Conservation (phyloP, 2,888 invertebrate genomes). For the Erebia ligea region DNA sequence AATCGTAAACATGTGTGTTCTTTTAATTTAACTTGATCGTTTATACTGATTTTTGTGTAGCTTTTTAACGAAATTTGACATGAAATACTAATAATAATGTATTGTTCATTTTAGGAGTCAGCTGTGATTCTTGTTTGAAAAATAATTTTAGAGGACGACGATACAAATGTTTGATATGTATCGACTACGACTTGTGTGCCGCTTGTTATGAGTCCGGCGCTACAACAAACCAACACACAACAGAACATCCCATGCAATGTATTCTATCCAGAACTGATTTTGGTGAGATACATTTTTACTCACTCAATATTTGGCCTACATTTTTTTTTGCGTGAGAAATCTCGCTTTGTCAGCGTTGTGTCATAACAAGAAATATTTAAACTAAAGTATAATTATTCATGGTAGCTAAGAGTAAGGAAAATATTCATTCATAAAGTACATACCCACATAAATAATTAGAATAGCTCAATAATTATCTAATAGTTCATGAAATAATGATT, state of each 20-base stretch:
- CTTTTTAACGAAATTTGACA: conserved; percentile 38
- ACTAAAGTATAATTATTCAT: no score
- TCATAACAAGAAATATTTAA: conserved; percentile 19
- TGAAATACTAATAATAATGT: conserved; percentile 54
- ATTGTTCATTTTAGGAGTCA: conserved; percentile 91
- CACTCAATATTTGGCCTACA: conserved; percentile 41
- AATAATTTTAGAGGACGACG: conserved; percentile 98
- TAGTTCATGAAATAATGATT: no score
- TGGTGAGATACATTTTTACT: conserved; percentile 83
- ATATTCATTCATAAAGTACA: neutral
- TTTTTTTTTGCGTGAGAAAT: conserved; percentile 38
- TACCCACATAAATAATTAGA: no score
- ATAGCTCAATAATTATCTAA: no score
- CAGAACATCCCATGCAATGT: conserved; percentile 99
- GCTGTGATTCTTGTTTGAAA: conserved; percentile 99
- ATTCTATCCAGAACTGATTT: conserved; percentile 98
- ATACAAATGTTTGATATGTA: conserved; percentile 99
- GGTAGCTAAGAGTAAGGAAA: no score
- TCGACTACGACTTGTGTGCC: conserved; percentile 99
- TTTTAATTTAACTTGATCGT: conserved; percentile 22
- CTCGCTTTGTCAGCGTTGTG: conserved; percentile 20
- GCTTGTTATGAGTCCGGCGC: conserved; percentile 97
- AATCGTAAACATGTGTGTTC: conserved; percentile 50
- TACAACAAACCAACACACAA: conserved; percentile 95
- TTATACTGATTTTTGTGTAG: conserved; percentile 32